Conservation (phyloP, 2,113 vertebrate species). For the Pachyramphus minor region DNA sequence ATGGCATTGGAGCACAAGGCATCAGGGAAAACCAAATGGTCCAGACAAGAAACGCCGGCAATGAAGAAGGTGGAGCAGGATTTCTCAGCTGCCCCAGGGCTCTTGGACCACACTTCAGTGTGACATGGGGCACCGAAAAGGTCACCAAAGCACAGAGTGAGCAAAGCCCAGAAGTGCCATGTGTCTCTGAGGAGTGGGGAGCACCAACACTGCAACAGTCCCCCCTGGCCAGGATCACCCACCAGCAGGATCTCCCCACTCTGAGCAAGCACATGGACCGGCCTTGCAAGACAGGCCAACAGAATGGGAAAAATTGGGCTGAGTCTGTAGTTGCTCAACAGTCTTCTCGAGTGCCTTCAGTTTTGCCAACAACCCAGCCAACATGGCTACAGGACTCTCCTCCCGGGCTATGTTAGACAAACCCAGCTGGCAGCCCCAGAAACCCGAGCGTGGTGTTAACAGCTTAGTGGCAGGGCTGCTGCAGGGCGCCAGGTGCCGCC, state of each 20-base stretch:
- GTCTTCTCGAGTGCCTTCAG: conserved; percentile 29
- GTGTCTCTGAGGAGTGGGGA: conserved; percentile 16
- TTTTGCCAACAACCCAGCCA: not conserved
- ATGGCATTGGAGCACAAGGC: conserved; percentile 23
- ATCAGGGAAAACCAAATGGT: not conserved
- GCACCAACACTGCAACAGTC: not conserved
- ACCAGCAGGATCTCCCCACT: not conserved
- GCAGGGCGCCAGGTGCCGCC: not conserved
- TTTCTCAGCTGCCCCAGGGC: not conserved
- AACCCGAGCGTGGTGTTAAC: not conserved
- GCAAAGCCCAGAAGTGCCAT: not conserved
- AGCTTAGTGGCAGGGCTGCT: not conserved
- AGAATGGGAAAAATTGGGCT: not conserved
- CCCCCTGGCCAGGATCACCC: not conserved
- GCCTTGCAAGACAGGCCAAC: not conserved
- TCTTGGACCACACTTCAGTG: not conserved
- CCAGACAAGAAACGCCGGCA: not conserved
- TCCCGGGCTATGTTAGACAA: not conserved
- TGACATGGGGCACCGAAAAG: not conserved
- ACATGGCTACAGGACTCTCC: not conserved
- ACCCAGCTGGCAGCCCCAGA: not conserved
- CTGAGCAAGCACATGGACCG: not conserved
- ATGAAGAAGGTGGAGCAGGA: not conserved
- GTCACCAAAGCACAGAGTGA: conserved; percentile 36
- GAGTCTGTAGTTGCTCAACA: conserved; percentile 27